These are phyloP conservation scores for Centropyge bicolor DNA, from an alignment of 2,797 vertebrate species.

Conservation along the genomic window DNA sequence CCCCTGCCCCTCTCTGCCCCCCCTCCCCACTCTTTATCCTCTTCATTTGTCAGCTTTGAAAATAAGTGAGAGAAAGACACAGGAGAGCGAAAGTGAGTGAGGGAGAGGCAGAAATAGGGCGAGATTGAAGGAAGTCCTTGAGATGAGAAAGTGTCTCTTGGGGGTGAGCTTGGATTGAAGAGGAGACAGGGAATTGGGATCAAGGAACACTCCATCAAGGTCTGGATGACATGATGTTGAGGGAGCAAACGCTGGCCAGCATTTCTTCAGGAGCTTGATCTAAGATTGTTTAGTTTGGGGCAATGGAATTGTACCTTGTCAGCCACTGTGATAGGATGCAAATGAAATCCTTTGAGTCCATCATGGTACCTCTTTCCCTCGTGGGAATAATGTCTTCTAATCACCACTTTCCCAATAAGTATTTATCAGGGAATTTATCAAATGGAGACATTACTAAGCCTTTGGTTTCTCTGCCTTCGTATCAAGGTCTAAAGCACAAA, in stretches of 20 bases:
- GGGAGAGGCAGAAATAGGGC: constrained; percentile 17
- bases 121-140: constrained; percentile 73
- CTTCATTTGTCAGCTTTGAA: constrained; percentile 78
- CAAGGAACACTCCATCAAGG: constrained; percentile 52
- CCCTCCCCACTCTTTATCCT: constrained; percentile 66
- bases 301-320: constrained; percentile 28
- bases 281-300: not conserved
- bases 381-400: constrained; percentile 7
- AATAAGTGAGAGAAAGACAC: constrained; percentile 61
- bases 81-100: constrained; percentile 34
- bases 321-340: constrained; percentile 26
- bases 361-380: constrained; percentile 16
- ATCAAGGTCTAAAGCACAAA: constrained; percentile 13
- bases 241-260: not conserved
- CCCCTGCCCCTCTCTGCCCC: constrained; percentile 4
- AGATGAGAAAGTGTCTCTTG: constrained; percentile 69
- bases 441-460: constrained; percentile 15
- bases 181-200: constrained; percentile 46
- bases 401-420: constrained; percentile 1
- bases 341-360: constrained; percentile 38
- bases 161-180: constrained; percentile 29
- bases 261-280: constrained; percentile 16
- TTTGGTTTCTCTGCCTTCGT: constrained; percentile 2
- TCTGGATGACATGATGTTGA: constrained; percentile 4
- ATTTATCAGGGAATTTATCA: constrained; percentile 29